phyloP scores from a whole-genome alignment of 2,797 vertebrate species.

The Hydrophis major region DNA sequence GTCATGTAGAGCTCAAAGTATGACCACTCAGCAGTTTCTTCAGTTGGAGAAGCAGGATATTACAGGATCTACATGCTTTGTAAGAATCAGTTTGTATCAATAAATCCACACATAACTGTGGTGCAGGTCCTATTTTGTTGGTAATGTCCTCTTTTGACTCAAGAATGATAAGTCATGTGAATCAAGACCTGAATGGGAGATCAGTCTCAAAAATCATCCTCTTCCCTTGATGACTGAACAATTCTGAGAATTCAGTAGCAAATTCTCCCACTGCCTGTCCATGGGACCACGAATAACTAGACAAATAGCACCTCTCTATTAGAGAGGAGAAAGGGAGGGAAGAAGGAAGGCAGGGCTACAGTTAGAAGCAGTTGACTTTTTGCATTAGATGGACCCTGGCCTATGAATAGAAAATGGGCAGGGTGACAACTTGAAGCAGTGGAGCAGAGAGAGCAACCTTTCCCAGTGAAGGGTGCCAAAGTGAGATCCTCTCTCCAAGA shows the following conservation, averaged over 20 bases:
- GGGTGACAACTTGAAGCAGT: conserved; percentile 1
- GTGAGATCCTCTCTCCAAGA: background rate
- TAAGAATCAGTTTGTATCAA: background rate
- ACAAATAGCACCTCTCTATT: background rate
- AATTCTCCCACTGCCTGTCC: background rate
- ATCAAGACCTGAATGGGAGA: background rate
- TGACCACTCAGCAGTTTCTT: background rate
- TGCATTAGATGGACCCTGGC: background rate
- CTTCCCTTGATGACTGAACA: background rate
- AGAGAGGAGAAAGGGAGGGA: background rate
- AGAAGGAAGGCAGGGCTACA: background rate
- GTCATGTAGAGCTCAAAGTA: background rate
- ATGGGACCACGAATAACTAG: background rate
- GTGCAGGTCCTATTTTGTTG: background rate
- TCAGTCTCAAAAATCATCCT: background rate
- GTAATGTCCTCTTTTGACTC: background rate
- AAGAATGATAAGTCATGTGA: background rate
- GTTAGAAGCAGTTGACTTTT: conserved; percentile 1
- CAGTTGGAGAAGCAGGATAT: background rate
- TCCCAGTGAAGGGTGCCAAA: background rate
- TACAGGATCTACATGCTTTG: background rate
- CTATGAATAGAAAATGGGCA: conserved; percentile 29
- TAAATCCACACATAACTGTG: background rate
- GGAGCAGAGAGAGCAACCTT: background rate
- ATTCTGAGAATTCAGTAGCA: background rate